Base-by-base conservation (phyloP, 2,113 vertebrate species). In the Castor canadensis region DNA sequence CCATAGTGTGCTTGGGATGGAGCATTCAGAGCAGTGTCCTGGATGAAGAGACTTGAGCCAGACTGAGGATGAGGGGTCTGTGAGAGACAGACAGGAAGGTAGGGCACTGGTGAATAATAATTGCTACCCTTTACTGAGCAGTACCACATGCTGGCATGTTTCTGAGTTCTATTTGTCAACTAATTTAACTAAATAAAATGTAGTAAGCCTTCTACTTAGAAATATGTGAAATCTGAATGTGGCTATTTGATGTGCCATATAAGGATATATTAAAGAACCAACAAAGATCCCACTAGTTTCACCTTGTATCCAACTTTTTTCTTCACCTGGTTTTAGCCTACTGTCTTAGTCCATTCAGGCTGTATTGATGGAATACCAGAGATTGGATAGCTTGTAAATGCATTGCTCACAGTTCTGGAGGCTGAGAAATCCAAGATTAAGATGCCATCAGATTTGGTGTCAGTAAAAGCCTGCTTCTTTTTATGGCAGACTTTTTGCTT, bases 261-360 rank as follows among this genome's bases (percentile, higher is more conserved):
- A 64, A 92, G 75, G 35, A 79, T 69, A 32, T 56, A 10, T 54
- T 76, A 45, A 92, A 84, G 24, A 72, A 54, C 6, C 35, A 66
- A 2, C n/a, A 9, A 54, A 60, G 22, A 85, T 58, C 9, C 54
- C 49, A 89, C 15, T 16, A 77, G 67, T 88, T 91, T 76, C 73
- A 86, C 40, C 43, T 43, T 11, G 6, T 76, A 47, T 86, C 67
- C 62, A 79, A 62, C 22, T 77, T 72, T 82, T 94, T 88, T 82
- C 56, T 77, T 93, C 28, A 89, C 86, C 54, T 89, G 45, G 28
- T 72, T 87, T 95, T 89, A 77, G n/a, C 43, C 32, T 58, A 5
- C 9, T 24, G 24, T 87, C 9, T 62, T 47, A 26, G 24, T 40
- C 4, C 13, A 3, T 62, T 45, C 66, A 64, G 73, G 32, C 43